phyloP scores from a whole-genome alignment of 2,797 vertebrate species.

The Sebastes trivittatus region DNA sequence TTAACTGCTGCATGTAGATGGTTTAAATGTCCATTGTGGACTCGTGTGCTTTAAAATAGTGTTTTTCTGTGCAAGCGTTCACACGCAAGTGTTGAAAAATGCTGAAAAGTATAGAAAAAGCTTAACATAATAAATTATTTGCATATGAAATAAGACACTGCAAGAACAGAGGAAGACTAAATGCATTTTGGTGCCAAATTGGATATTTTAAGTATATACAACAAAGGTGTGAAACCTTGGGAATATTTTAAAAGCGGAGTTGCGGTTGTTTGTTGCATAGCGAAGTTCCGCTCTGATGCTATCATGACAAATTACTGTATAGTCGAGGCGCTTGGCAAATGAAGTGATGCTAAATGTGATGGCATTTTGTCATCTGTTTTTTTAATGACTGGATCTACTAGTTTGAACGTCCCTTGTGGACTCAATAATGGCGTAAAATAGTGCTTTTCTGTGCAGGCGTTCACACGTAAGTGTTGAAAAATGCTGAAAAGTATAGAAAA shows the following conservation, averaged over 20 bases:
- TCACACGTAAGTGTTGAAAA: background rate
- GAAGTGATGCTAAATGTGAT: background rate
- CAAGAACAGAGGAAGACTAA: background rate
- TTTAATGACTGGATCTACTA: background rate
- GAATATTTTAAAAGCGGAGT: slow-evolving; percentile 7
- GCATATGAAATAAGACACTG: background rate
- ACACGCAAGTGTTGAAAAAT: background rate
- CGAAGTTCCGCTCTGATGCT: slow-evolving; percentile 12
- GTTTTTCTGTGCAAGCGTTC: background rate
- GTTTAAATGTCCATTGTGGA: background rate
- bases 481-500: background rate
- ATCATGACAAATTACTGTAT: slow-evolving; percentile 13
- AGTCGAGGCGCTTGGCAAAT: background rate
- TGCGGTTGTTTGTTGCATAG: slow-evolving; percentile 22
- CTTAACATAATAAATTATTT: background rate
- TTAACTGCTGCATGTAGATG: background rate
- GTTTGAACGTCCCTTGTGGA: background rate
- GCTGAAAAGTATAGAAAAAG: background rate
- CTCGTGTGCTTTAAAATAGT: background rate
- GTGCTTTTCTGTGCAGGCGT: background rate
- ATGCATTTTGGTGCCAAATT: background rate
- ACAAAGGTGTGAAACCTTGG: slow-evolving; percentile 20
- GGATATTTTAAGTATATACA: background rate
- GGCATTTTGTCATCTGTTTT: background rate
- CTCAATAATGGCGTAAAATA: background rate